Conservation (phyloP, 2,113 vertebrate genomes). For the Bothrops jararaca region DNA sequence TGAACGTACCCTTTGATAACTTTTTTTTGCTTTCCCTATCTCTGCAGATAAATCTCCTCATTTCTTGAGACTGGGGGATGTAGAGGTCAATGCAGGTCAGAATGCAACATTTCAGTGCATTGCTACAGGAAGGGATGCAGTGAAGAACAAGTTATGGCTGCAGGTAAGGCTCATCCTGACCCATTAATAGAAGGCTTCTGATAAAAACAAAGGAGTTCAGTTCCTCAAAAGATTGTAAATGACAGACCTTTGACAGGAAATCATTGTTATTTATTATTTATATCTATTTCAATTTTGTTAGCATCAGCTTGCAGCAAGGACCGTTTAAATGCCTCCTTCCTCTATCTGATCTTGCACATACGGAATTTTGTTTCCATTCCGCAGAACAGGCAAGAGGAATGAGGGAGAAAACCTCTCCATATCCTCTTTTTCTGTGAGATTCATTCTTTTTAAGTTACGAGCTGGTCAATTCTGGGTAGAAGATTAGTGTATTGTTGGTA, state of each 20-base stretch:
- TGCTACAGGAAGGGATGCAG: constrained; percentile 90
- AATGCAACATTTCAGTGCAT: constrained; percentile 99
- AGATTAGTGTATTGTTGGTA: not conserved
- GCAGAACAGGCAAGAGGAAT: not conserved
- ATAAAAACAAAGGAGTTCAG: constrained; percentile 24
- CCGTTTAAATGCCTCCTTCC: not conserved
- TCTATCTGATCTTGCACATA: not conserved
- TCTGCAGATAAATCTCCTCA: constrained; percentile 95
- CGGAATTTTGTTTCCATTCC: not conserved
- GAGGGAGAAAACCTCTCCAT: not conserved
- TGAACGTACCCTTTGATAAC: constrained; percentile 31
- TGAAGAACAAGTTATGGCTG: constrained; percentile 94
- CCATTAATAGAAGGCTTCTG: constrained; percentile 19
- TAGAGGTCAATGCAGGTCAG: constrained; percentile 98
- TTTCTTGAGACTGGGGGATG: constrained; percentile 95
- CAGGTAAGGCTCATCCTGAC: constrained; percentile 79
- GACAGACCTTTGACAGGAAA: not conserved
- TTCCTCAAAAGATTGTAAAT: not conserved
- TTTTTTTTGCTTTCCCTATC: constrained; percentile 31
- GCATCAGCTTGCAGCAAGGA: not conserved
- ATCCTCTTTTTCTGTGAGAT: not conserved
- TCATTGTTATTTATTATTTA: not conserved
- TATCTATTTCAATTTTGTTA: not conserved
- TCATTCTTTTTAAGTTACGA: not conserved
- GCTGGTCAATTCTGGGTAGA: not conserved